phyloP scores from a whole-genome alignment of 2,888 invertebrate species.

The Elaeidobius kamerunicus region DNA sequence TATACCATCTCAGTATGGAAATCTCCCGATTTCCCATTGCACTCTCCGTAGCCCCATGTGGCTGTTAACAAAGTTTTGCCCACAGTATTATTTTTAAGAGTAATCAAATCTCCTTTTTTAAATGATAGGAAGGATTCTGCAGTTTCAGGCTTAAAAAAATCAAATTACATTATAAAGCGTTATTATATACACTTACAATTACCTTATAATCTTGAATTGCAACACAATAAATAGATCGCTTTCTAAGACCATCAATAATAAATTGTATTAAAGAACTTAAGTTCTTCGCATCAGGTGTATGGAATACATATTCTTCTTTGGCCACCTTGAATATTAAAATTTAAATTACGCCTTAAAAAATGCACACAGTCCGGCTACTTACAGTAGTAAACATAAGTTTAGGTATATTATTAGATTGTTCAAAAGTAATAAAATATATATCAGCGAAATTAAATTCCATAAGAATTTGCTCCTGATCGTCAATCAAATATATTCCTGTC shows the following conservation, averaged over 20 bases:
- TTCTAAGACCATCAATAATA: slow-evolving; percentile 82
- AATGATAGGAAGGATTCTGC: slow-evolving; percentile 58
- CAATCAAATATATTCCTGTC: slow-evolving; percentile 89
- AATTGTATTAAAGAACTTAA: slow-evolving; percentile 78
- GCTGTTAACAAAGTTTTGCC: slow-evolving; percentile 73
- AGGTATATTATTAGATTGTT: slow-evolving; percentile 56
- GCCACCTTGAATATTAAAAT: slow-evolving; percentile 45
- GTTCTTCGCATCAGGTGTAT: slow-evolving; percentile 84
- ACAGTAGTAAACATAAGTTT: slow-evolving; percentile 77
- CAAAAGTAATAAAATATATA: slow-evolving; percentile 70
- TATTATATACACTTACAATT: too few species aligned
- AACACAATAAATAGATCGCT: slow-evolving; percentile 80
- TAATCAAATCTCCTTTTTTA: slow-evolving; percentile 75
- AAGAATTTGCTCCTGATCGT: slow-evolving; percentile 87
- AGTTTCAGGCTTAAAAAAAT: slow-evolving; percentile 47
- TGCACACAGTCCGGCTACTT: too few species aligned
- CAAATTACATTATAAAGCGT: too few species aligned
- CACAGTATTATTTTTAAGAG: slow-evolving; percentile 68
- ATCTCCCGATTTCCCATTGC: slow-evolving; percentile 70
- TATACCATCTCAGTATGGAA: slow-evolving; percentile 86
- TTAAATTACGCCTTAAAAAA: too few species aligned
- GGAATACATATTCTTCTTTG: slow-evolving; percentile 88
- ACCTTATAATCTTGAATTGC: slow-evolving; percentile 60
- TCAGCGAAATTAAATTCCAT: slow-evolving; percentile 85
- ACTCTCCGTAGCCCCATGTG: slow-evolving; percentile 70